Evolutionary conservation across 2,888 invertebrate genomes (phyloP), one percentile per base, ranked within the genome.

Genomic region (Xylota segnis): DNA sequence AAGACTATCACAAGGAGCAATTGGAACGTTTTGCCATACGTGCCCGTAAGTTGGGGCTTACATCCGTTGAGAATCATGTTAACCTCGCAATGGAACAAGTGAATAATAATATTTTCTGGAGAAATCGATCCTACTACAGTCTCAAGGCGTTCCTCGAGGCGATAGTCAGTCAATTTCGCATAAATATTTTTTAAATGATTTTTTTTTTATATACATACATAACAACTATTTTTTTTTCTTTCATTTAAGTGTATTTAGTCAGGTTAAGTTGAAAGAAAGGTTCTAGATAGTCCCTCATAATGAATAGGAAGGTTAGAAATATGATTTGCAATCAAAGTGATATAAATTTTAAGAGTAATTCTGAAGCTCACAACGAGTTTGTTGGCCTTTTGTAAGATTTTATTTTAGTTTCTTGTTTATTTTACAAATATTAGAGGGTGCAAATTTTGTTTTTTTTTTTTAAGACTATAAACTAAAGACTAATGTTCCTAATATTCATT

Each of bases 21-120:
- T 87, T 92, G 59, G 89, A 90, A 63, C 89, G 89, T 4, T 89
- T 92, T 88, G 90, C 91, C 14, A 89, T 88, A 27, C 90, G 90
- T 18, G 90, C 91, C 23, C 89, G 89, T 9, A 90, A 90, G 54
- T 84, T 92, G 58, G 91, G 92, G 7, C 87, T 92, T 0, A 90
- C 88, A 63, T 90, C 91, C 2, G 90, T 92, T 18, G 92, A 91
- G 66, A 82, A 89, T 6, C 90, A 92, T 65, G 92, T 92, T 23
- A 88, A 90, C 29, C 88, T 92, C 83, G 92, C 92, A 40, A 90
- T 90, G 90, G 91, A 91, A 87, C 91, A 92, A 88, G 92, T 92
- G 9, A 91, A 92, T 72, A 92, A 92, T 65, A 92, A 92, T 71
- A 92, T 92, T 59, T 90, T 90, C 82, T 92, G 92, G 92, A 90